phyloP scores from a whole-genome alignment of 2,113 vertebrate genomes.

The Halcyon senegalensis region DNA sequence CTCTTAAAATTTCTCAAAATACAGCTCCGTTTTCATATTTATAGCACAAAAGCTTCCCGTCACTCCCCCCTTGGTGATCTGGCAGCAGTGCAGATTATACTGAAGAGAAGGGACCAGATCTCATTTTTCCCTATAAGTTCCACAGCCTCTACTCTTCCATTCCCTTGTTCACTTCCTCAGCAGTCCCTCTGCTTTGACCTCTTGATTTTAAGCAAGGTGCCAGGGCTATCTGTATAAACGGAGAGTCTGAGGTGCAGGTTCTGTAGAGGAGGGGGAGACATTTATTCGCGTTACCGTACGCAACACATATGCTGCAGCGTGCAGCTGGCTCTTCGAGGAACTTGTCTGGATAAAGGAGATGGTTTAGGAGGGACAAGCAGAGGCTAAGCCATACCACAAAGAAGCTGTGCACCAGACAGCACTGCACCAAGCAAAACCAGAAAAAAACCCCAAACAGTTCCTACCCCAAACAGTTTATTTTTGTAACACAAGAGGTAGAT shows the following conservation, averaged over 20 bases:
- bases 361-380: neutral
- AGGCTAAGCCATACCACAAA: neutral
- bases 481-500: slow-evolving; percentile 35
- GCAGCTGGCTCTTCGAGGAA: neutral
- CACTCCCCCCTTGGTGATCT: neutral
- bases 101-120: neutral
- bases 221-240: neutral
- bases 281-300: fast-evolving
- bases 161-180: neutral
- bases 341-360: neutral
- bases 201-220: neutral
- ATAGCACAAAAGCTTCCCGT: neutral
- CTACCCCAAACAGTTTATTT: slow-evolving; percentile 28
- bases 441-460: neutral
- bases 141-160: neutral
- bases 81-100: neutral
- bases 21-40: neutral
- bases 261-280: neutral
- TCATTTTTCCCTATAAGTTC: neutral
- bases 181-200: neutral
- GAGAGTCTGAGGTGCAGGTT: neutral
- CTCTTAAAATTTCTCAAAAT: neutral
- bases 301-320: neutral
- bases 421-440: neutral
- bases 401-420: neutral